Percentiles rank a stretch among this genome's conserved stretches.
These are phyloP conservation scores for Trichomalopsis sarcophagae DNA, from an alignment of 1,140 invertebrate genomes.

Conservation along the genomic window DNA sequence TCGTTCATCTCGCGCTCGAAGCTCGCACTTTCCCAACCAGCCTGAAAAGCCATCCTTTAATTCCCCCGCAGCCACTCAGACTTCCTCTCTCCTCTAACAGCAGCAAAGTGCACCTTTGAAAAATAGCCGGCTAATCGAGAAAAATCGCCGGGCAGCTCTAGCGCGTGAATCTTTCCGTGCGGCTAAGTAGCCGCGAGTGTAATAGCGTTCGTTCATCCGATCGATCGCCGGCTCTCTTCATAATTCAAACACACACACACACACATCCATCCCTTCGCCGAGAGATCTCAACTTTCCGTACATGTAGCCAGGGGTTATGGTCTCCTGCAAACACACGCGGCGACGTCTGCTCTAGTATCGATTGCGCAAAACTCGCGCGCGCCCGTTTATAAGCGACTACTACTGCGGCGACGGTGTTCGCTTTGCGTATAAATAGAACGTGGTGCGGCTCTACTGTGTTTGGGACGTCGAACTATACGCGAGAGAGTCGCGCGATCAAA, in stretches of 20 bases:
- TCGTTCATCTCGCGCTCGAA: no score
- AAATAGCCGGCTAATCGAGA: not conserved
- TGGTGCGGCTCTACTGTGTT: not conserved
- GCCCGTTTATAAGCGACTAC: not conserved
- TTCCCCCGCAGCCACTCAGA: not conserved
- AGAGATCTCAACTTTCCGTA: not conserved
- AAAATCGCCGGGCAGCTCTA: not conserved
- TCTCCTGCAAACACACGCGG: not conserved
- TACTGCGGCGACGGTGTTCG: not conserved
- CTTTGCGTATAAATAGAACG: slow-evolving; percentile 18
- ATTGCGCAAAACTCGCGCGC: slow-evolving; percentile 31
- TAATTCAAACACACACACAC: slow-evolving; percentile 25
- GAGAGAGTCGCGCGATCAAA: slow-evolving; percentile 8
- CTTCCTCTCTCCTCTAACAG: not conserved
- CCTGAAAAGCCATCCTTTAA: not conserved
- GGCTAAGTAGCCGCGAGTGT: not conserved
- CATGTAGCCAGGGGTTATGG: not conserved
- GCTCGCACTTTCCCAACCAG: not conserved
- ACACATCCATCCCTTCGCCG: no score
- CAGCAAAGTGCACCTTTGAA: not conserved
- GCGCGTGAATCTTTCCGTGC: not conserved
- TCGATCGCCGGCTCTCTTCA: slow-evolving; percentile 21
- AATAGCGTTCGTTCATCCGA: not conserved
- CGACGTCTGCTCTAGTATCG: slow-evolving; percentile 1
- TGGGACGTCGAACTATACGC: not conserved